Percentiles rank a stretch among this genome's conserved stretches.
These are phyloP conservation scores for Pterocles burchelli DNA, from an alignment of 2,113 vertebrate species.

Conservation along the genomic window DNA sequence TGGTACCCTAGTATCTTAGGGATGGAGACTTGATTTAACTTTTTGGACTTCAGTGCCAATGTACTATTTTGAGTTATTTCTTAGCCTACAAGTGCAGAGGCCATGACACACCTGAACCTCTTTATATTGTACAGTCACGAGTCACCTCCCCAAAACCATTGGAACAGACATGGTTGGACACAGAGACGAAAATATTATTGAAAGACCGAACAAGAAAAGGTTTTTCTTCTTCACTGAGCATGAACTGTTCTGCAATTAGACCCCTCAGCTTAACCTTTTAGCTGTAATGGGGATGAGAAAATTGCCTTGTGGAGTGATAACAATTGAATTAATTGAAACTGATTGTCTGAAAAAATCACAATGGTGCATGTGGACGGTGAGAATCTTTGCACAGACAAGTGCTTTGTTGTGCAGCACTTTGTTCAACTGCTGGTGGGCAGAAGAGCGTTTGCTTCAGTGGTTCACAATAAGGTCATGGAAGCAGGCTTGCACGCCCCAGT, in stretches of 20 bases:
- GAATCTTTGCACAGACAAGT: not conserved
- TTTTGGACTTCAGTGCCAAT: not conserved
- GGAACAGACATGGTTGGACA: not conserved
- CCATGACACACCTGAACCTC: not conserved
- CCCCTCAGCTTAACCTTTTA: not conserved
- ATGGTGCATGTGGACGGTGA: not conserved
- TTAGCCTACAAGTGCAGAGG: not conserved
- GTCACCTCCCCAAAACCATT: not conserved
- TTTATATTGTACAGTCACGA: not conserved
- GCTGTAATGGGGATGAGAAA: not conserved
- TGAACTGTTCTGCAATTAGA: not conserved
- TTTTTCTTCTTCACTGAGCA: not conserved
- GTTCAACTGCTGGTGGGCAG: not conserved
- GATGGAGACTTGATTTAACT: not conserved
- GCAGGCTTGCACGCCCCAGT: not conserved
- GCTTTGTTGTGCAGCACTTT: not conserved
- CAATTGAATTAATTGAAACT: slow-evolving; percentile 33
- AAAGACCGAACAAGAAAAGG: not conserved
- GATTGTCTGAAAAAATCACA: not conserved
- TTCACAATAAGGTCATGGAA: not conserved
- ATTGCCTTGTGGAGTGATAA: not conserved
- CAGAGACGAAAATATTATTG: not conserved
- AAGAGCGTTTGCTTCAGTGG: not conserved
- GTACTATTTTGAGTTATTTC: not conserved
- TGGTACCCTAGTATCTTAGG: not conserved